Evolutionary conservation across 1,140 invertebrate genomes (phyloP), one percentile per base, ranked within the genome.

Genomic region (Patella vulgata): DNA sequence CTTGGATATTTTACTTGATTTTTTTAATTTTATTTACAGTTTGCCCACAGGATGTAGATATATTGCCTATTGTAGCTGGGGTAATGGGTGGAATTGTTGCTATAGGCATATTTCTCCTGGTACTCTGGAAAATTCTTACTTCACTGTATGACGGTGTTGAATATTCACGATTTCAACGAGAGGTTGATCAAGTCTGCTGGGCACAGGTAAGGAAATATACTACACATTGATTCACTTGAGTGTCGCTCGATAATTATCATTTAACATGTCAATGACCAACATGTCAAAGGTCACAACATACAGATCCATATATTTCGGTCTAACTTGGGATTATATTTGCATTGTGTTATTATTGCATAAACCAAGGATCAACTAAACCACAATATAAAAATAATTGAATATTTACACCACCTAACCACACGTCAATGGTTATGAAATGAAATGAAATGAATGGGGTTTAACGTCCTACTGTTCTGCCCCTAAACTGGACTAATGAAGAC

Each of bases 111-210:
- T 89, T 95, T 23, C 85, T 97, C 33, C 84, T 99, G n/a, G 85
- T 97, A 57, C 87, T 97, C 43, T 98, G 96, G 96, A 98, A 98
- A 86, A 87, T 97, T 57, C 86, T 95, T 0, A 97, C 95, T 3
- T 93, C 92, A 21, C 92, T 98, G 63, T 94, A 97, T 75, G 96
- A 99, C 82, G 88, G 93, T 53, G 86, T 93, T 61, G 96, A 98
- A 84, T 97, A 96, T 82, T 95, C 94, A 3, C 91, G 91, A 74
- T 98, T 98, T 82, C 93, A 97, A 79, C 94, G 96, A 77, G 95
- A 99, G 82, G 87, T 93, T 62, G 90, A 92, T 87, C 92, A 92
- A 85, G 92, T 94, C 46, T 92, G 93, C 81, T 99, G 94, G 95
- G 92, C 95, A 79, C 86, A 87, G 57, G 91, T 77, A 68, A 66